Evolutionary conservation across 2,888 invertebrate species (phyloP).

Genomic region (Aphelenchoides bicaudatus): DNA sequence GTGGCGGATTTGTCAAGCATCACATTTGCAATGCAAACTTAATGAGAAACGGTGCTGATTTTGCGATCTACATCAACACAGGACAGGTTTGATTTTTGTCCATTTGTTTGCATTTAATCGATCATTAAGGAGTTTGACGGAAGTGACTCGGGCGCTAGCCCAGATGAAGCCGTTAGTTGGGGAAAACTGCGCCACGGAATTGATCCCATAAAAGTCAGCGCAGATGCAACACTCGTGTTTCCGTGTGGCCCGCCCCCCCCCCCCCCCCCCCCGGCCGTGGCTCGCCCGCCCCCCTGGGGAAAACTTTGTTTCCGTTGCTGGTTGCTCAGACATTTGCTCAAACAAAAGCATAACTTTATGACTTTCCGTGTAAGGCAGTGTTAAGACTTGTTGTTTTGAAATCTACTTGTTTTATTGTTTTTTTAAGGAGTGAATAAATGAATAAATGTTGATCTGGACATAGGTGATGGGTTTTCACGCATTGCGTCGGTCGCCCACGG

Average conservation of each 20-base stretch:
- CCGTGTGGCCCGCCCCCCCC: no score
- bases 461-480: no score
- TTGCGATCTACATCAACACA: slow-evolving; percentile 88
- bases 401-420: no score
- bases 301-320: no score
- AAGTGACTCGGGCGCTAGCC: slow-evolving; percentile 88
- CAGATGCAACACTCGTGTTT: slow-evolving; percentile 85
- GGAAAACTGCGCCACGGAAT: slow-evolving; percentile 84
- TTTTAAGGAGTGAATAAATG: no score
- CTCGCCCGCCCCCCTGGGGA: no score
- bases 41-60: slow-evolving; percentile 97
- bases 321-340: slow-evolving; percentile 21
- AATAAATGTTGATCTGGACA: no score
- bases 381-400: no score
- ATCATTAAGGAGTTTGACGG: slow-evolving; percentile 79
- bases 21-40: slow-evolving; percentile 98
- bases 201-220: slow-evolving; percentile 76
- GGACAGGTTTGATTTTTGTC: slow-evolving; percentile 45
- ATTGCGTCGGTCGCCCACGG: not conserved
- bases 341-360: not conserved
- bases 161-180: slow-evolving; percentile 98
- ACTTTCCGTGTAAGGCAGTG: no score
- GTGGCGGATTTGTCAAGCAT: slow-evolving; percentile 77
- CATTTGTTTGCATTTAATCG: slow-evolving; percentile 17
- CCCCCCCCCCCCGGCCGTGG: no score